Base-by-base conservation (phyloP, 1,140 invertebrate genomes). In the Mactra quadrangularis region DNA sequence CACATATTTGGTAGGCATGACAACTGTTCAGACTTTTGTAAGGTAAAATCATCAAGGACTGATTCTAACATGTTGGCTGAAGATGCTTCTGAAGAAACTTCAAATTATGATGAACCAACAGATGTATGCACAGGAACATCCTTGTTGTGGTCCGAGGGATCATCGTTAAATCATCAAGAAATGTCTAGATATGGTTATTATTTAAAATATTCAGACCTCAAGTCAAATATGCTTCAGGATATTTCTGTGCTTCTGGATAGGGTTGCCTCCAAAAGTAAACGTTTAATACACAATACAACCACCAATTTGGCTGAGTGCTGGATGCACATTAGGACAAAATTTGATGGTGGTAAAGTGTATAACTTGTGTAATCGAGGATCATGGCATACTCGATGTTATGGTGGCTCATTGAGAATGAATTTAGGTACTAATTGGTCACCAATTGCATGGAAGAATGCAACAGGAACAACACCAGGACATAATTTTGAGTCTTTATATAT, bases 221-320 rank as follows among this genome's bases (percentile, higher is more conserved):
- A n/a, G 41, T 7, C 41, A 47, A 47, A 47, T n/a, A 55, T 55
- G 22, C 25, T 55, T 7, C n/a, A n/a, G 7, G 52, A 55, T 22
- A 55, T 55, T n/a, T 55, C 7, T 15, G 22, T 55, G 6, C 6
- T 50, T 38, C 53, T 70, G 31, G 27, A 33, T 9, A 27, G n/a
- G 11, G 13, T 76, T 71, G 66, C 47, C 62, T 66, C 33, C 29
- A 72, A 47, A 85, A 83, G 87, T 22, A 17, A 85, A 3, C 90
- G 89, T 81, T 86, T 92, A 29, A 74, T 93, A 7, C 53, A 87
- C 6, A 87, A 92, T 78, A 86, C 89, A 19, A 92, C 89, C 38
- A 93, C 91, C 62, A 94, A 94, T 82, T 33, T 68, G 45, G 89
- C 88, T 9, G 93, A 94, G 88, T 33, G 53, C 19, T 93, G 89